Evolutionary conservation across 37 sponge, comb jelly and placozoan species (phyloP).

Genomic region (Theonella swinhoei): DNA sequence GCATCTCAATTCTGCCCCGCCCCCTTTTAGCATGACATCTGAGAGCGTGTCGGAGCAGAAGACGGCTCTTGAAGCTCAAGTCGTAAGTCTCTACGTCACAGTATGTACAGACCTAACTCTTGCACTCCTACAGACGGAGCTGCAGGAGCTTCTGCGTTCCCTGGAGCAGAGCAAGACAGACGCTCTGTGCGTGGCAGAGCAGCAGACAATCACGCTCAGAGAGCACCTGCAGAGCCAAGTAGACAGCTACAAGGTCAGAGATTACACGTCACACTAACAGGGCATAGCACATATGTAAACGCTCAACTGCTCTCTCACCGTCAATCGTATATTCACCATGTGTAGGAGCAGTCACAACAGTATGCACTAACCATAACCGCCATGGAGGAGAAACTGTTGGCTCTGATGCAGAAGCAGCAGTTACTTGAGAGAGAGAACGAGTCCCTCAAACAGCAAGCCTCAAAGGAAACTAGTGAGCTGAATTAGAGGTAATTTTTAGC

Average conservation of each 20-base stretch:
- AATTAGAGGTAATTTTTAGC: neutral
- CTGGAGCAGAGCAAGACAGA: conserved; percentile 12
- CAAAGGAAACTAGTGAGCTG: neutral
- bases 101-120: no score
- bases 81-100: no score
- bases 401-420: conserved; percentile 19
- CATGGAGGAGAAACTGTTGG: conserved; percentile 75
- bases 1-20: neutral
- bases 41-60: neutral
- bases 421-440: conserved; percentile 25
- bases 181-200: neutral
- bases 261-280: neutral
- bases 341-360: conserved; percentile 56
- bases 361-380: conserved; percentile 79
- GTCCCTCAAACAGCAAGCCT: neutral
- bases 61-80: neutral
- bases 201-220: neutral
- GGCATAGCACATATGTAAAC: neutral
- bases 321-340: neutral
- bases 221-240: neutral
- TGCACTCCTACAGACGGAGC: neutral
- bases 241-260: conserved; percentile 14
- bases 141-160: neutral
- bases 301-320: neutral
- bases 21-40: no score